These are phyloP conservation scores for Connochaetes taurinus DNA, from an alignment of 2,113 vertebrate genomes.

Conservation along the genomic window DNA sequence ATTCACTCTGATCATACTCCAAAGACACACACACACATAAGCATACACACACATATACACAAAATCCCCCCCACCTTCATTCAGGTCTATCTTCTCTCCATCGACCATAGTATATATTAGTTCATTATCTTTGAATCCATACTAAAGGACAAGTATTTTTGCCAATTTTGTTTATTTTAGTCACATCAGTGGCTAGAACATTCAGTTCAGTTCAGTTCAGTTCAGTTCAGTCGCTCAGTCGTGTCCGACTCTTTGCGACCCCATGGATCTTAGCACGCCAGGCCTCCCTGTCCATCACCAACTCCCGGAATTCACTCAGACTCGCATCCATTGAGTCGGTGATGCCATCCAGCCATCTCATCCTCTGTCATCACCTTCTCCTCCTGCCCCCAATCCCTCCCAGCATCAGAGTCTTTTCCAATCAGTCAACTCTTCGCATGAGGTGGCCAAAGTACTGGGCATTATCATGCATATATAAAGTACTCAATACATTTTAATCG, in stretches of 20 bases:
- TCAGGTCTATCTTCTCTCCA: not conserved
- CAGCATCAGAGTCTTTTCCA: too few relatives aligned
- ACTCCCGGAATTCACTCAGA: too few relatives aligned
- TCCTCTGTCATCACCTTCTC: too few relatives aligned
- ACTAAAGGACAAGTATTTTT: not conserved
- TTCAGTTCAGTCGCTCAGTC: too few relatives aligned
- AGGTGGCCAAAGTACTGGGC: too few relatives aligned
- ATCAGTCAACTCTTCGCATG: too few relatives aligned
- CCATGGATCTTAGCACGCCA: too few relatives aligned
- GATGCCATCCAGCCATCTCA: too few relatives aligned
- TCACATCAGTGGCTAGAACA: not conserved
- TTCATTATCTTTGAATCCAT: not conserved
- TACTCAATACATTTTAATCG: not conserved
- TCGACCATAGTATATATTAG: not conserved
- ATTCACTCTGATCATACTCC: not conserved
- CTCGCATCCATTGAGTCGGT: fast-evolving
- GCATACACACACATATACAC: not conserved
- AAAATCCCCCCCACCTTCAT: not conserved
- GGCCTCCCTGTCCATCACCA: too few relatives aligned
- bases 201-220: too few relatives aligned
- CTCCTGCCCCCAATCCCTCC: too few relatives aligned
- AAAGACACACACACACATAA: not conserved
- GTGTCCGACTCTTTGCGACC: too few relatives aligned
- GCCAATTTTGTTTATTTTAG: not conserved
- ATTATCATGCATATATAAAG: not conserved